Evolutionary conservation across 2,797 vertebrate genomes (phyloP), one percentile per base, ranked within the genome.

Genomic region (Chaetodon trifasciatus): DNA sequence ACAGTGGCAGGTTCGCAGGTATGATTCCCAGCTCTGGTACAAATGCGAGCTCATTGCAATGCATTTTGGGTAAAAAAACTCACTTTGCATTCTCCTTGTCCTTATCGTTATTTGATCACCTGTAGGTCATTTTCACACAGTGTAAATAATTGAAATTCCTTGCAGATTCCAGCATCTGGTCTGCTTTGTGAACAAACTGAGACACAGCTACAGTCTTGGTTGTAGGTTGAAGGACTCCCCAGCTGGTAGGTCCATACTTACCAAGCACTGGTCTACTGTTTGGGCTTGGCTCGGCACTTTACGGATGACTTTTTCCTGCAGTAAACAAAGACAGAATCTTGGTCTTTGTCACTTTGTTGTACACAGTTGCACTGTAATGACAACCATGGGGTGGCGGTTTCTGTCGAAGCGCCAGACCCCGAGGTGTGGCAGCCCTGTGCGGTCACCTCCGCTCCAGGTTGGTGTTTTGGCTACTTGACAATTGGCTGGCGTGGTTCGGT

Each of bases 271-370:
- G 57, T 74, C 65, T 72, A 1, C 72, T 74, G 60, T 83, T 13
- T 78, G 61, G 79, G 75, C 72, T 84, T 53, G 81, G 47, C 47
- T 62, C 65, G 74, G 57, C 65, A 35, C 42, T 74, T 60, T 74
- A 79, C 3, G 9, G 67, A 65, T 65, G 47, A 70, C 60, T 61
- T 75, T 78, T 76, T 73, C 73, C 62, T 62, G 69, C 11, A 19
- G 76, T 81, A 84, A 88, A 90, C 79, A 90, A 79, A 88, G 82
- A 76, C 42, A 67, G 86, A 85, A 90, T 91, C 63, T 89, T 88
- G 79, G 87, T 92, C 89, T 83, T 86, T 40, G 53, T 82, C 57
- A 80, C 72, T 75, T 78, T 69, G 90, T 74, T 85, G 73, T 79
- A 86, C 73, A 63, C 53, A 50, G 44, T 76, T 83, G 61, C 76